Base-by-base conservation (phyloP, 2,888 invertebrate genomes). In the Plebejus argus region DNA sequence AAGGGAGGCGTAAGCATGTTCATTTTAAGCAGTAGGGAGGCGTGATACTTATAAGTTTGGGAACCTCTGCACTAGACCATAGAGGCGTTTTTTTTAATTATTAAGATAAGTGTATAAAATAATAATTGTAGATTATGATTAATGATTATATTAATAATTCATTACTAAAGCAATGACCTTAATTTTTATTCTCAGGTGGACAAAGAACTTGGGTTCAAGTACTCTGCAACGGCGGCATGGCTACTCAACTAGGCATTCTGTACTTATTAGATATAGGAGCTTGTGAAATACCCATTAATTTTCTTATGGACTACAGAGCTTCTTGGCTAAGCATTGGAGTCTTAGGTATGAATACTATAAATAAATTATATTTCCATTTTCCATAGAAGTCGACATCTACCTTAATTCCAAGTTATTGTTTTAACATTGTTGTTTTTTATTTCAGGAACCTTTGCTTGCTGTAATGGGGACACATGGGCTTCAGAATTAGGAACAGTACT, bases 121-220 rank as follows among this genome's bases (percentile, higher is more conserved):
- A 58, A 58, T 39, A 71, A 23, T 49, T 49, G 15, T 12, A 12
- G 61, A n/a, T n/a, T n/a, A n/a, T n/a, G n/a, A n/a, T n/a, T n/a
- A n/a, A n/a, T n/a, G n/a, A n/a, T n/a, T n/a, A n/a, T n/a, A n/a
- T n/a, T n/a, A n/a, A n/a, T n/a, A n/a, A n/a, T n/a, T n/a, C n/a
- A n/a, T n/a, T n/a, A 15, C 1, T 61, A 8, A 58, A 7, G 2
- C 23, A 10, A 20, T 61, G 10, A 61, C 23, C 23, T 61, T 12
- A 12, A 12, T 20, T 61, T 23, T 12, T 23, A 23, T 86, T 90
- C 53, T n/a, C 83, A 96, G 97, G 97, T 84, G 98, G 98, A 0
- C 97, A 97, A 87, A 95, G 98, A 80, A 97, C 97, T 87, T 98
- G 98, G 98, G 92, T 98, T 18, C 98, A 98, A 90, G 98, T 98